Evolutionary conservation across 2,888 invertebrate genomes (phyloP).

Genomic region (Malthinus flaveolus): DNA sequence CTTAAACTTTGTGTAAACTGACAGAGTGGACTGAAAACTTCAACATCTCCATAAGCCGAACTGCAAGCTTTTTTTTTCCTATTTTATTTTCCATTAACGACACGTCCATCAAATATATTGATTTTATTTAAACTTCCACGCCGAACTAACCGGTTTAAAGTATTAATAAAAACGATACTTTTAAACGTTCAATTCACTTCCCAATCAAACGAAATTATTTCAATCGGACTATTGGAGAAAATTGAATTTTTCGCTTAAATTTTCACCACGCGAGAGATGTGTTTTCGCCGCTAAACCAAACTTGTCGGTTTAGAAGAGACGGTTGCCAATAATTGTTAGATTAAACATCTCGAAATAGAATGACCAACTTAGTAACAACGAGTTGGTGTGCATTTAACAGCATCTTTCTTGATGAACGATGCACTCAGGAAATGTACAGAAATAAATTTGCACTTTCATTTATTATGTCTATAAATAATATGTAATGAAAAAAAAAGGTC

Average conservation of each 20-base stretch:
- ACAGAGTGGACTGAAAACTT: too few species aligned
- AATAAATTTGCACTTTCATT: too few species aligned
- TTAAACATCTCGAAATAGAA: constrained; percentile 5
- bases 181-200: neutral
- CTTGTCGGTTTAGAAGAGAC: neutral
- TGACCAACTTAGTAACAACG: neutral
- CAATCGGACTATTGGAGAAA: neutral
- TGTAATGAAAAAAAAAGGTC: too few species aligned
- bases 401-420: too few species aligned
- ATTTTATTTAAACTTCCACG: neutral
- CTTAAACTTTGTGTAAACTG: too few species aligned
- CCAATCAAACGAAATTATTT: neutral
- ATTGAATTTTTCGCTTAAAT: neutral
- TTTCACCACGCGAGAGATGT: too few species aligned
- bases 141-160: neutral
- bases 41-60: too few species aligned
- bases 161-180: neutral
- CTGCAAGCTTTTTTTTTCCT: neutral
- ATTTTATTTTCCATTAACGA: neutral
- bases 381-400: neutral
- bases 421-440: too few species aligned
- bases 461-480: too few species aligned
- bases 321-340: constrained; percentile 7
- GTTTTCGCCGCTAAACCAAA: neutral
- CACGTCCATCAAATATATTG: neutral